phyloP scores from a whole-genome alignment of 2,797 vertebrate species.

The Lepus townsendii region DNA sequence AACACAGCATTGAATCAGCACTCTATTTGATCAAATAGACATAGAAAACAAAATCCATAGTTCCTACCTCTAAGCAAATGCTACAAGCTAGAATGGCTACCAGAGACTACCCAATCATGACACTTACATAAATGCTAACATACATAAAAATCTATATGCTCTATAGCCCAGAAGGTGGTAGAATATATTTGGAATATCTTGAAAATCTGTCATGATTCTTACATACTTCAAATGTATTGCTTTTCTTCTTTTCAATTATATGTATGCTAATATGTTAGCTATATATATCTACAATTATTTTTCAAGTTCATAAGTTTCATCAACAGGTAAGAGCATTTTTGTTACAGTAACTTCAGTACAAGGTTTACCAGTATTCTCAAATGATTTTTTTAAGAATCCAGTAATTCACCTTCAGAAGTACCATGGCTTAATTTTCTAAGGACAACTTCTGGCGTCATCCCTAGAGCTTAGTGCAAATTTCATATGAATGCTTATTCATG shows the following conservation, averaged over 20 bases:
- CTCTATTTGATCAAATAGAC: background rate
- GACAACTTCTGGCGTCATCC: background rate
- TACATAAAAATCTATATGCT: background rate
- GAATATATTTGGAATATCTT: background rate
- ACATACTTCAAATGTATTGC: background rate
- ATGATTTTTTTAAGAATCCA: background rate
- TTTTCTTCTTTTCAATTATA: constrained; percentile 3
- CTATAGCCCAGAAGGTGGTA: background rate
- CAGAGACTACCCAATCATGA: background rate
- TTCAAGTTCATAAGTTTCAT: constrained; percentile 44
- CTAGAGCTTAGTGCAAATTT: background rate
- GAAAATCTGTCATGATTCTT: background rate
- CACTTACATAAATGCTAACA: background rate
- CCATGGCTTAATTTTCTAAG: background rate
- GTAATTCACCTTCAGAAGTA: background rate
- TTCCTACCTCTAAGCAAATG: background rate
- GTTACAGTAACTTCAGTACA: constrained; percentile 10
- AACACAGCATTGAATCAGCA: background rate
- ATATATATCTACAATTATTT: constrained; percentile 17
- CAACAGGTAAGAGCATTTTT: background rate
- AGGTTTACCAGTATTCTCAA: background rate
- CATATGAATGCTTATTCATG: background rate
- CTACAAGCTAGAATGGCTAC: background rate
- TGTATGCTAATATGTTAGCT: background rate
- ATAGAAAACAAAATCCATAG: background rate